phyloP scores from a whole-genome alignment of 1,140 invertebrate species.

The Acarapis woodi region DNA sequence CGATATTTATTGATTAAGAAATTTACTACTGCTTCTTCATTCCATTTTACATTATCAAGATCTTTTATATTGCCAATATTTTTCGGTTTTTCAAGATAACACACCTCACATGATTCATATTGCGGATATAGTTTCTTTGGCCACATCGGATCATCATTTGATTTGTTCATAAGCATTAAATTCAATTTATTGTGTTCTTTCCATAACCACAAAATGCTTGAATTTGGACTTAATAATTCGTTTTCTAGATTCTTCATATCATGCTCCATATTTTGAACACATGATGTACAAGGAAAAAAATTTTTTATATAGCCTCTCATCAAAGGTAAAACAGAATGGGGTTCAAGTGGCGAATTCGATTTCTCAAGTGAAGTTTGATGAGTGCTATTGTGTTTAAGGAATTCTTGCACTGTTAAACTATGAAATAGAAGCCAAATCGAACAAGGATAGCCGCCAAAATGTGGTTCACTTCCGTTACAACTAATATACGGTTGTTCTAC shows the following conservation, averaged over 20 bases:
- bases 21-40: too few relatives aligned
- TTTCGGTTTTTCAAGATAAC: too few relatives aligned
- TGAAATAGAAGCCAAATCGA: constrained; percentile 89
- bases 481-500: constrained; percentile 44
- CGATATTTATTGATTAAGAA: too few relatives aligned
- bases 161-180: constrained; percentile 43
- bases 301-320: constrained; percentile 65
- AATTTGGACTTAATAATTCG: constrained; percentile 30
- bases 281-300: constrained; percentile 81
- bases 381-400: constrained; percentile 19
- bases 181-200: constrained; percentile 76
- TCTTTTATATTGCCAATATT: too few relatives aligned
- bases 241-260: constrained; percentile 29
- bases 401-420: constrained; percentile 47
- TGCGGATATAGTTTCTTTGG: constrained; percentile 71
- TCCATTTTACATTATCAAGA: too few relatives aligned
- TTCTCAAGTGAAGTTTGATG: too few relatives aligned
- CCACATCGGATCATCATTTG: constrained; percentile 55
- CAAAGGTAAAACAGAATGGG: constrained; percentile 36
- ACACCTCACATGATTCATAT: constrained; percentile 31
- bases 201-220: constrained; percentile 71
- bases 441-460: constrained; percentile 66
- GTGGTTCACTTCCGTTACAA: constrained; percentile 42
- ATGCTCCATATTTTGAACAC: constrained; percentile 46
- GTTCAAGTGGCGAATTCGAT: constrained; percentile 16